Evolutionary conservation across 2,113 vertebrate species (phyloP).

Genomic region (cat (Felis catus)): F.catus_Fca126_mat1.0 CM031424.1:72917001-72917500

Average conservation of each 20-base stretch:
- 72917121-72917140: background rate
- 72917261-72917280: background rate
- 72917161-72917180: background rate
- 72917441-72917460: background rate
- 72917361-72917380: background rate
- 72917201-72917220: background rate
- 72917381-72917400: background rate
- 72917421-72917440: background rate
- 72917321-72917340: background rate
- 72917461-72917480: background rate
- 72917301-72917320: background rate
- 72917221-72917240: background rate
- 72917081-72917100: background rate
- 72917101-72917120: background rate
- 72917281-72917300: background rate
- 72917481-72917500: background rate
- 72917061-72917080: background rate
- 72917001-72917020: background rate
- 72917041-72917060: background rate
- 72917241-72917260: background rate
- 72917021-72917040: background rate
- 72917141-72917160: background rate
- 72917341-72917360: background rate
- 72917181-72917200: background rate
- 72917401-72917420: background rate